phyloP scores from a whole-genome alignment of 2,113 vertebrate genomes.

The Lathamus discolor region DNA sequence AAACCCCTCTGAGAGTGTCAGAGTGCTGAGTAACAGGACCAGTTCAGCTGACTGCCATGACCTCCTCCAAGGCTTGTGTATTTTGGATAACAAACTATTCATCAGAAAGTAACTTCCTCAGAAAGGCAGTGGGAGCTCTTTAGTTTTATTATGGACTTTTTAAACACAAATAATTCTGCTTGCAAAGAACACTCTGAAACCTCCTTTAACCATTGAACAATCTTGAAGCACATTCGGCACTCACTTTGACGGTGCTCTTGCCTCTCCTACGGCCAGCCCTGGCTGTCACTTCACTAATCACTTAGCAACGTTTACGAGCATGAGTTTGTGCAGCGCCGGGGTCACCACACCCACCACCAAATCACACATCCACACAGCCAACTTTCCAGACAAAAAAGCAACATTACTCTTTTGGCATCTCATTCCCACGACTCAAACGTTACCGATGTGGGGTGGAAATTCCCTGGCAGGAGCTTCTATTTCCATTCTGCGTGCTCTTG shows the following conservation, averaged over 20 bases:
- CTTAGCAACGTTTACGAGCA: background rate
- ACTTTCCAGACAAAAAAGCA: background rate
- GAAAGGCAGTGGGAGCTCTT: background rate
- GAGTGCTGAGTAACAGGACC: conserved; percentile 50
- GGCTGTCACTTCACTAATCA: background rate
- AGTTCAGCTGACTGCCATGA: background rate
- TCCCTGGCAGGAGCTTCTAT: conserved; percentile 9
- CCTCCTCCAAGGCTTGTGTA: background rate
- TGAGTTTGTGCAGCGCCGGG: background rate
- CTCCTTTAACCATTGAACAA: background rate
- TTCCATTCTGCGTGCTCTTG: background rate
- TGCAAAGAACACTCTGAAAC: background rate
- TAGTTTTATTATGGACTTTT: background rate
- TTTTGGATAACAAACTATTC: conserved; percentile 14
- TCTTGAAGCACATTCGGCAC: background rate
- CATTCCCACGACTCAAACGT: background rate
- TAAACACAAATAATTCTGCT: background rate
- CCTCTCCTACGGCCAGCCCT: background rate
- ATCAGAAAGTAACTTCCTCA: conserved; percentile 6
- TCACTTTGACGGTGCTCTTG: fast-evolving
- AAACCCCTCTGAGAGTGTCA: background rate
- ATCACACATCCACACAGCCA: background rate
- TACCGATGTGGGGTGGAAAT: conserved; percentile 6
- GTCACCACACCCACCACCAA: conserved; percentile 37
- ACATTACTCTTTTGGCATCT: background rate